A percentile compares a stretch with the other conserved stretches of the same genome.
phyloP scores from a whole-genome alignment of 2,113 vertebrate species.

The Aspidoscelis tigris region DNA sequence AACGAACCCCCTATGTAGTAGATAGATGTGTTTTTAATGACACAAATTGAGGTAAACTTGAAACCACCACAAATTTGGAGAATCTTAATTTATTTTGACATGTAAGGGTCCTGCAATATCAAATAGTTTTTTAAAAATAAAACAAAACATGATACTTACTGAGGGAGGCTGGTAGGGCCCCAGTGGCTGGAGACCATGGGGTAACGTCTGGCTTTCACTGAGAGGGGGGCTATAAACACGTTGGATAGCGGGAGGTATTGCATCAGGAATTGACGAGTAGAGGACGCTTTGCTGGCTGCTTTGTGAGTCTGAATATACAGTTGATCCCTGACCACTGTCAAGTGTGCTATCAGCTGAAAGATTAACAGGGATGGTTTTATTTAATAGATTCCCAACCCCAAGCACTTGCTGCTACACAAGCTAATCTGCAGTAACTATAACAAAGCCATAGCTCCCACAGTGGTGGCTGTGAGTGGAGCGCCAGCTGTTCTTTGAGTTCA shows the following conservation, averaged over 20 bases:
- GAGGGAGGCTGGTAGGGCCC: conserved; percentile 82
- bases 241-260: conserved; percentile 73
- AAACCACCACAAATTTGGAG: rapidly evolving
- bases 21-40: background rate
- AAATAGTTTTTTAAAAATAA: background rate
- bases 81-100: background rate
- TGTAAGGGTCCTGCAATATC: rapidly evolving
- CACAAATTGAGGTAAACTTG: background rate
- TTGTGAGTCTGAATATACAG: conserved; percentile 83
- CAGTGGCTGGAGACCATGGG: conserved; percentile 76
- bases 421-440: too few relatives aligned
- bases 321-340: conserved; percentile 85
- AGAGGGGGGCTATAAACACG: conserved; percentile 82
- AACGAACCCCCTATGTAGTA: background rate
- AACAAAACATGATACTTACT: conserved; percentile 75
- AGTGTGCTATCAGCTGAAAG: conserved; percentile 86
- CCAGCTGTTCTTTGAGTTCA: too few relatives aligned
- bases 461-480: too few relatives aligned
- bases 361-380: background rate
- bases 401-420: background rate
- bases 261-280: conserved; percentile 83
- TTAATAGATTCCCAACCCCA: background rate
- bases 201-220: conserved; percentile 73
- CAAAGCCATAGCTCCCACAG: too few relatives aligned
- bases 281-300: conserved; percentile 88